Percentiles rank a stretch among this genome's conserved stretches.
phyloP scores from a whole-genome alignment of 1,140 invertebrate species.

The Drosophila sturtevanti region DNA sequence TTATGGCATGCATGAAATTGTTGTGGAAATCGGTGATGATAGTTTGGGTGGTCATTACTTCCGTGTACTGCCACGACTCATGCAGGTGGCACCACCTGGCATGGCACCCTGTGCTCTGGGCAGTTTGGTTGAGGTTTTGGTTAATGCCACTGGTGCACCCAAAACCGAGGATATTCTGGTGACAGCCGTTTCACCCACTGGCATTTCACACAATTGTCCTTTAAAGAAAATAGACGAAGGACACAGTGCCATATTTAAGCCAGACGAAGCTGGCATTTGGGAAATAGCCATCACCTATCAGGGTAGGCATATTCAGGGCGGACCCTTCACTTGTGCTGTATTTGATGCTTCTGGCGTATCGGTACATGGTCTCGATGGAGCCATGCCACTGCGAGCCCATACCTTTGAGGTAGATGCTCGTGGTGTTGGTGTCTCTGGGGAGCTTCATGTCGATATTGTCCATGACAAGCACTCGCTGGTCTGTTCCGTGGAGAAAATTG shows the following conservation, averaged over 20 bases:
- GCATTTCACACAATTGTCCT: slow-evolving; percentile 89
- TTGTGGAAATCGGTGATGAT: slow-evolving; percentile 86
- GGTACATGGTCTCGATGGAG: slow-evolving; percentile 89
- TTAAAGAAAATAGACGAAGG: slow-evolving; percentile 90
- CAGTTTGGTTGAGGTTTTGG: slow-evolving; percentile 96
- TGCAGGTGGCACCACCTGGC: slow-evolving; percentile 93
- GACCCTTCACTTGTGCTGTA: slow-evolving; percentile 98
- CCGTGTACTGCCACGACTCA: slow-evolving; percentile 92
- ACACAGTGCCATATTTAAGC: slow-evolving; percentile 97
- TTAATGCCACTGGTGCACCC: slow-evolving; percentile 93
- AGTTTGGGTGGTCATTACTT: slow-evolving; percentile 89
- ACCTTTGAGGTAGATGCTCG: slow-evolving; percentile 93
- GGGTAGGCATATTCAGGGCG: slow-evolving; percentile 97
- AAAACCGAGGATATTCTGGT: slow-evolving; percentile 93
- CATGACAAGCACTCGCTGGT: slow-evolving; percentile 92
- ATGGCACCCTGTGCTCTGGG: slow-evolving; percentile 97
- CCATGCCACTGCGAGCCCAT: slow-evolving; percentile 89
- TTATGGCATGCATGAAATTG: slow-evolving; percentile 95
- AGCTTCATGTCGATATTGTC: slow-evolving; percentile 94
- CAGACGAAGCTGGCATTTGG: slow-evolving; percentile 98
- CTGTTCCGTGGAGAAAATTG: slow-evolving; percentile 92
- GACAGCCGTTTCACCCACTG: slow-evolving; percentile 94
- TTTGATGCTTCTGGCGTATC: slow-evolving; percentile 96
- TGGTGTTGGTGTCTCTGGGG: slow-evolving; percentile 93
- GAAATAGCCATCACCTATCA: slow-evolving; percentile 97